Conservation (phyloP, 2,113 vertebrate species). For the Gopherus flavomarginatus region DNA sequence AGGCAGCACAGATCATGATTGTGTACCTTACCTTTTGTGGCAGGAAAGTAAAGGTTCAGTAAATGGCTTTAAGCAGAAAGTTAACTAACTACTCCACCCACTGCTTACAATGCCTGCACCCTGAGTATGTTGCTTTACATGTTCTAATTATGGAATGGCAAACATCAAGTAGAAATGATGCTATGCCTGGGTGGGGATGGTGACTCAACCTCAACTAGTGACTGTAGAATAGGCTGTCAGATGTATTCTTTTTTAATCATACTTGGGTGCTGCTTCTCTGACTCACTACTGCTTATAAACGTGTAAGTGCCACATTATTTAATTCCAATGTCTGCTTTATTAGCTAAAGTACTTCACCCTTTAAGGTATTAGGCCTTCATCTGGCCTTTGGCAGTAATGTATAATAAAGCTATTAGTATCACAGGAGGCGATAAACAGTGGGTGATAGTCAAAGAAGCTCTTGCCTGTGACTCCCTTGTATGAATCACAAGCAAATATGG, state of each 20-base stretch:
- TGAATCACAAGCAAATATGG: not conserved
- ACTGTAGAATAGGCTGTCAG: slow-evolving; percentile 44
- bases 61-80: slow-evolving; percentile 41
- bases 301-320: slow-evolving; percentile 8
- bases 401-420: not conserved
- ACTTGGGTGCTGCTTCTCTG: slow-evolving; percentile 25
- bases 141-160: slow-evolving; percentile 55
- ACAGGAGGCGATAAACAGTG: not conserved
- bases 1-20: not conserved
- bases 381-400: slow-evolving; percentile 5
- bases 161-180: slow-evolving; percentile 40
- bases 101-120: not conserved
- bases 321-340: slow-evolving; percentile 19
- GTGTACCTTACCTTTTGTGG: slow-evolving; percentile 22
- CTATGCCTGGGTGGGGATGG: not conserved
- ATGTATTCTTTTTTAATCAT: slow-evolving; percentile 10
- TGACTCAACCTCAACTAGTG: slow-evolving; percentile 54
- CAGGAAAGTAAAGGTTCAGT: slow-evolving; percentile 21
- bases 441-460: not conserved
- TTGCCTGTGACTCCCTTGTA: not conserved
- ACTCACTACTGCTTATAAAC: slow-evolving; percentile 51
- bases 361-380: not conserved
- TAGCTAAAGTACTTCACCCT: slow-evolving; percentile 10
- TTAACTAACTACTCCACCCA: not conserved
- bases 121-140: not conserved